Base-by-base conservation (phyloP, 2,888 invertebrate genomes). In the Diachrysia chrysitis region DNA sequence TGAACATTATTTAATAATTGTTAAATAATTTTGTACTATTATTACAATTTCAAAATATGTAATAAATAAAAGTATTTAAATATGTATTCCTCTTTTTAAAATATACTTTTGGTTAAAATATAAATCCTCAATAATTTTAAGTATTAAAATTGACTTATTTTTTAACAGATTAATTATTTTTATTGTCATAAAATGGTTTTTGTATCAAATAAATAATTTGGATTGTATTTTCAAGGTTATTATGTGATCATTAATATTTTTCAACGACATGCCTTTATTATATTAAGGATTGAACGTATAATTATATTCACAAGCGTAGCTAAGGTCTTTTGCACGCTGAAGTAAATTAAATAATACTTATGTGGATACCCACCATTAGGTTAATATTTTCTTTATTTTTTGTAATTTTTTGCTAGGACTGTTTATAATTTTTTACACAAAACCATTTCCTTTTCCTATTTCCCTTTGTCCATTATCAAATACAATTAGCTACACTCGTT, bases 121-220 rank as follows among this genome's bases (percentile, higher is more conserved):
- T 70, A 54, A 55, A 73, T 61, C 57, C 17, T 69, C 63, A 62
- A 61, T 74, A 69, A 76, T 62, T 53, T 64, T 63, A 61, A 66
- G 66, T 69, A 60, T 76, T 78, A 70, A 78, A 83, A 83, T 82
- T 83, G 79, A 83, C 79, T 56, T 82, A 69, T 70, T 74, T 42
- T 64, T 57, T 60, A 74, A 75, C 71, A 57, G 63, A 67, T 73
- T 78, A 71, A 67, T 65, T 69, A 63, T 65, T 71, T 77, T 83
- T 81, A 83, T 83, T 82, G 81, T 82, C 81, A 73, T 71, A 60
- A 74, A 75, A 76, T 76, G 61, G 53, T 72, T 72, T 54, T 65
- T 51, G 58, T 17, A 67, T 65, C 16, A 65, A 61, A 64, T 63
- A 58, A 73, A 69, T 73, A 63, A 0, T 57, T 66, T 2, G 35